Evolutionary conservation across 2,888 invertebrate genomes (phyloP).

Genomic region (Criorhina ranunculi): DNA sequence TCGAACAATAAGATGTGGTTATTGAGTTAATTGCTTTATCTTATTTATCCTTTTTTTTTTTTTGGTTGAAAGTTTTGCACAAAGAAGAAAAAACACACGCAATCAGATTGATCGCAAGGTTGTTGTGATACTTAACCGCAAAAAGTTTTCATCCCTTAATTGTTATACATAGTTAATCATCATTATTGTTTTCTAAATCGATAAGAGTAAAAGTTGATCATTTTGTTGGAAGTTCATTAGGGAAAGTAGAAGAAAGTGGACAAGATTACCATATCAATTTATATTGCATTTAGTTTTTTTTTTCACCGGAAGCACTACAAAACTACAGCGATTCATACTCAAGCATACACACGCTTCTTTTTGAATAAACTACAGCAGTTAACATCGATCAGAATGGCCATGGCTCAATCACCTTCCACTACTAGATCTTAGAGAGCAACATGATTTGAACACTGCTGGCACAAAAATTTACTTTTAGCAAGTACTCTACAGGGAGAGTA

Average conservation of each 20-base stretch:
- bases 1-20: conserved; percentile 15
- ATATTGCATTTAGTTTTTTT: too few species aligned
- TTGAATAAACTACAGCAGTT: too few species aligned
- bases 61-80: background rate
- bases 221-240: background rate
- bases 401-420: too few species aligned
- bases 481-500: too few species aligned
- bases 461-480: too few species aligned
- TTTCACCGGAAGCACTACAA: too few species aligned
- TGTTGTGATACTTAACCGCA: background rate
- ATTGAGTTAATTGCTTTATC: conserved; percentile 32
- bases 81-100: background rate
- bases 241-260: background rate
- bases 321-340: too few species aligned
- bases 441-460: too few species aligned
- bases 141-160: background rate
- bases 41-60: conserved; percentile 35
- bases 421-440: too few species aligned
- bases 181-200: background rate
- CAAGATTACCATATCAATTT: too few species aligned
- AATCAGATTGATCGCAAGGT: background rate
- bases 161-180: background rate
- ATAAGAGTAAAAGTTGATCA: background rate
- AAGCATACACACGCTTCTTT: too few species aligned
- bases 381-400: too few species aligned